Evolutionary conservation across 2,797 vertebrate species (phyloP).

Genomic region (Diceros bicornis): DNA sequence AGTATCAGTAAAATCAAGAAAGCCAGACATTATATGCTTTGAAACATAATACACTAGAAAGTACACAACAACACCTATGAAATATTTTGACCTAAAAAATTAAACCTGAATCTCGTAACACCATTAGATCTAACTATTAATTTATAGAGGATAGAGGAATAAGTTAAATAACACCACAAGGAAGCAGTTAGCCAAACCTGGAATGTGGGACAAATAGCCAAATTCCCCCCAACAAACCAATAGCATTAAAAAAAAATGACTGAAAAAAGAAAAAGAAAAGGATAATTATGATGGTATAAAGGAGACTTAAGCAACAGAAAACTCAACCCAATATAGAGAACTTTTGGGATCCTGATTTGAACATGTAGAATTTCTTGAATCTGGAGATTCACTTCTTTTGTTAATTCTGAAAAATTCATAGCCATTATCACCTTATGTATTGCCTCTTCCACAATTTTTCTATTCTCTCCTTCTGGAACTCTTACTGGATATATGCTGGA

Average conservation of each 20-base stretch:
- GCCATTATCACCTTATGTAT: not conserved
- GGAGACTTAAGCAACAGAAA: not conserved
- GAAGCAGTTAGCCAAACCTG: not conserved
- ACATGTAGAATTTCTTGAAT: not conserved
- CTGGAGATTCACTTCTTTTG: not conserved
- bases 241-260: not conserved
- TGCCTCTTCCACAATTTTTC: not conserved
- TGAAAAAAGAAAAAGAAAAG: not conserved
- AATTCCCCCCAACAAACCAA: not conserved
- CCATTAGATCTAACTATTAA: not conserved
- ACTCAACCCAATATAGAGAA: not conserved
- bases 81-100: not conserved
- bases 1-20: not conserved
- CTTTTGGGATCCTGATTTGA: not conserved
- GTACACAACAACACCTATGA: not conserved
- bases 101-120: not conserved
- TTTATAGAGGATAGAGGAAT: not conserved
- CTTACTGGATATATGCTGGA: not conserved
- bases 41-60: not conserved
- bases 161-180: not conserved
- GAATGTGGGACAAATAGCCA: not conserved
- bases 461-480: not conserved
- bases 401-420: conserved; percentile 21
- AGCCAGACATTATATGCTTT: not conserved
- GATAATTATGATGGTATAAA: not conserved